Evolutionary conservation across 2,888 invertebrate genomes (phyloP), one percentile per base, ranked within the genome.

Genomic region (Cistogaster globosa): DNA sequence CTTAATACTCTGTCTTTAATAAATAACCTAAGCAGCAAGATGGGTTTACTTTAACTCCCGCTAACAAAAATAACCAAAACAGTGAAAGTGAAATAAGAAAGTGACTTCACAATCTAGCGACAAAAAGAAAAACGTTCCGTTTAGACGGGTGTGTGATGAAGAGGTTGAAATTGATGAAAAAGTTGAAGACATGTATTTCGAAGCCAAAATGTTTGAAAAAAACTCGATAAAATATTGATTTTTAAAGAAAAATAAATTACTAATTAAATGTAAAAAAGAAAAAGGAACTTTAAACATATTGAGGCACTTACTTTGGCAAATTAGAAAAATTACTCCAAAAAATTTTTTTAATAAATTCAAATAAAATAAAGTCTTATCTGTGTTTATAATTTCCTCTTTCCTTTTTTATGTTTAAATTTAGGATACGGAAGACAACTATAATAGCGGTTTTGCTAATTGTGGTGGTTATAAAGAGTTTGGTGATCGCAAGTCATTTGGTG

Each of bases 111-210:
- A 85, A 57, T 86, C 84, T 1, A 60, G 83, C 74, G 86, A 67
- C 16, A 79, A 60, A 62, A 85, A 81, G 78, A 83, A 86, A 63
- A 87, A 87, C 69, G 81, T 89, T 55, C 98, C 98, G 85, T 98
- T 97, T 93, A 94, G 98, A 88, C 95, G 98, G 88, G 97, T 98
- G 20, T 94, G 94, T 86, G 95, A 96, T 57, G 97, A 97, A 88
- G 95, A 95, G 74, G 92, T 97, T 69, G 92, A 94, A 87, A 94
- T 98, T 91, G 96, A 97, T 93, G 95, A 95, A 87, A 94, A 96
- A 91, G 95, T 99, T 90, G 94, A 94, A 90, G 96, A 98, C 94
- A 99, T 98, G 94, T 98, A 98, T 77, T 98, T 98, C 93, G 97
- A 97, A 91, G 98, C 98, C 88, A 98, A 98, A 86, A 87, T 86